Percentiles rank a stretch among this genome's conserved stretches.
These are phyloP conservation scores for Glyptemys insculpta DNA, from an alignment of 2,797 vertebrate genomes.

Conservation along the genomic window DNA sequence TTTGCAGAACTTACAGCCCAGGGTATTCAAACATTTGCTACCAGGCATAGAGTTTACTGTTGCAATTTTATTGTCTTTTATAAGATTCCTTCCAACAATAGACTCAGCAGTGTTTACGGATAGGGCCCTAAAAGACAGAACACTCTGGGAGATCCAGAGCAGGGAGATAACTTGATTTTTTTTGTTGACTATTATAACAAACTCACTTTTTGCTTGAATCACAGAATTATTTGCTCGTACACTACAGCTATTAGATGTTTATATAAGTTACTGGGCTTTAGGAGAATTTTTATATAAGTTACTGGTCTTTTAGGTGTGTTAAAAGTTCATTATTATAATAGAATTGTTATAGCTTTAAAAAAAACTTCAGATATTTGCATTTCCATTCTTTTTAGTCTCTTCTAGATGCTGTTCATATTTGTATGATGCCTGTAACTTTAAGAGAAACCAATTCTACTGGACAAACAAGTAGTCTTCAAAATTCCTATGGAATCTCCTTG, in stretches of 20 bases:
- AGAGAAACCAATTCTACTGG: not conserved
- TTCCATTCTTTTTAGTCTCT: not conserved
- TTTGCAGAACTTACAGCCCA: rapidly evolving
- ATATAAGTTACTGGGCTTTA: not conserved
- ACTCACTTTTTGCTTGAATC: not conserved
- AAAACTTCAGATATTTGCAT: not conserved
- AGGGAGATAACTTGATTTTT: not conserved
- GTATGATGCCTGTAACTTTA: not conserved
- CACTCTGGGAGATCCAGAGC: not conserved
- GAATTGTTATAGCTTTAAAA: slow-evolving; percentile 5
- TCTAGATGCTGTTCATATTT: not conserved
- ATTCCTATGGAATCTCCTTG: not conserved
- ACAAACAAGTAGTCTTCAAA: not conserved
- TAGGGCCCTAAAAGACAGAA: not conserved
- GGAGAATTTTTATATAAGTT: not conserved
- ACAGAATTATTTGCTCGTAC: not conserved
- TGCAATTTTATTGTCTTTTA: not conserved
- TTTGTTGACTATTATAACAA: slow-evolving; percentile 3
- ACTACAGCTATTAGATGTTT: not conserved
- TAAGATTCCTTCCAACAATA: rapidly evolving
- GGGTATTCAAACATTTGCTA: not conserved
- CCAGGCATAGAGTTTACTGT: not conserved
- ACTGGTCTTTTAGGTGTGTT: not conserved
- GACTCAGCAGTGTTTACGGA: not conserved
- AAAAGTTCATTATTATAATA: not conserved